Conservation (phyloP, 2,797 vertebrate genomes). For the Prunella strophiata region DNA sequence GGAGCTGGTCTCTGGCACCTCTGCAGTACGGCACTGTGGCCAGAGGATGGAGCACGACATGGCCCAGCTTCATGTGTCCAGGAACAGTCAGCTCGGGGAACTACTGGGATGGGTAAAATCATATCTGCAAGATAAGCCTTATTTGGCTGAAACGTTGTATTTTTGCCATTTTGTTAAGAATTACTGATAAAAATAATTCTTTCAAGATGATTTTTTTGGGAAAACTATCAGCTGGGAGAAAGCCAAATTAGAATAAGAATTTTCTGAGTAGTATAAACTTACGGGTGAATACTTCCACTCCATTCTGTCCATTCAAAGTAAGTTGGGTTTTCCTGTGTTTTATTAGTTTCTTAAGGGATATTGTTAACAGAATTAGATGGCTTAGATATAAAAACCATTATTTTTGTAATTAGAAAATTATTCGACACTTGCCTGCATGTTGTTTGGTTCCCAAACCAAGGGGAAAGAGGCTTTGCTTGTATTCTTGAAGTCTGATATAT, state of each 20-base stretch:
- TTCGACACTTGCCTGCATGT: conserved; percentile 87
- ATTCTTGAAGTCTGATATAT: conserved; percentile 80
- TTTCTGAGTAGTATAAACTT: background rate
- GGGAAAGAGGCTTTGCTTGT: conserved; percentile 70
- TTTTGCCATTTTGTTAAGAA: background rate
- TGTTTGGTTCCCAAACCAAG: conserved; percentile 72
- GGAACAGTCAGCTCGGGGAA: background rate
- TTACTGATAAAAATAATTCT: background rate
- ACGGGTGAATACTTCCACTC: background rate
- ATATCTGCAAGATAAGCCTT: background rate
- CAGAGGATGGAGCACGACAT: conserved; percentile 65
- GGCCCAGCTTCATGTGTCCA: background rate
- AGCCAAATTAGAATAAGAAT: background rate
- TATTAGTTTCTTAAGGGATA: background rate
- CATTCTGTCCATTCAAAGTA: background rate
- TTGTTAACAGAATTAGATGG: background rate
- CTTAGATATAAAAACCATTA: background rate
- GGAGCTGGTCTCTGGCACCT: background rate
- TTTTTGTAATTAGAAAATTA: background rate
- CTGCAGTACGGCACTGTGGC: conserved; percentile 29
- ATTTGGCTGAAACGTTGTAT: background rate
- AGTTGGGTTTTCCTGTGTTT: background rate
- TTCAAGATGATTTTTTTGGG: background rate
- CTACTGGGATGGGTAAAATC: background rate
- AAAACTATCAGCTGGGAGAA: background rate